Evolutionary conservation across 2,888 invertebrate genomes (phyloP), one percentile per base, ranked within the genome.

Genomic region (Helicoverpa assulta): DNA sequence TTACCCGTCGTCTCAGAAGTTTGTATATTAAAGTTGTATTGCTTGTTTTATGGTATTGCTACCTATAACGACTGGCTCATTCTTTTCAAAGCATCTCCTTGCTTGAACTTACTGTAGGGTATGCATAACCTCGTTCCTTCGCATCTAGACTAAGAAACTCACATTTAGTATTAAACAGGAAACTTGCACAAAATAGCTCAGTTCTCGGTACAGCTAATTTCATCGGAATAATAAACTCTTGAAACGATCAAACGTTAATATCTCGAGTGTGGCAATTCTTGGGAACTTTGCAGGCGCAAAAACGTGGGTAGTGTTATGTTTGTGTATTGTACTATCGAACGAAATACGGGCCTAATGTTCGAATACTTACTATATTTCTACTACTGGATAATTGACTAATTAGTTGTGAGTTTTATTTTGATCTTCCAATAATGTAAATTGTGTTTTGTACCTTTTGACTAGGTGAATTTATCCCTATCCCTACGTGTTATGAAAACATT

Each of bases 251-350:
- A 63, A 57, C 59, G 66, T 56, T 73, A 59, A 62, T 59, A 66
- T 71, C 65, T 63, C 21, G 52, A 65, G 56, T 61, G 67, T 54
- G 62, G 65, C 59, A 70, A 63, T 80, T 76, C 72, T 51, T 58
- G 26, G 63, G 72, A 76, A 58, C 53, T 52, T 37, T 52, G 37
- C 26, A 12, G 6, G 47, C 67, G 77, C 59, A 80, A 76, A 80
- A 80, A 57, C 72, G 81, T 76, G 64, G 65, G 72, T 53, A 56
- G 47, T 70, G 70, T 71, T 59, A 60, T 69, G 51, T 61, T 74
- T 59, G 65, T 59, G 53, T 68, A 64, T 68, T 10, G 37, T 56
- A 6, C 56, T 67, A 57, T 51, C 52, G 37, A 47, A 47, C 52
- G 37, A 47, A 47, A n/a, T 47, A 47, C n/a, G n/a, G n/a, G 12